Base-by-base conservation (phyloP, 2,113 vertebrate genomes). In the Cacatua alba region DNA sequence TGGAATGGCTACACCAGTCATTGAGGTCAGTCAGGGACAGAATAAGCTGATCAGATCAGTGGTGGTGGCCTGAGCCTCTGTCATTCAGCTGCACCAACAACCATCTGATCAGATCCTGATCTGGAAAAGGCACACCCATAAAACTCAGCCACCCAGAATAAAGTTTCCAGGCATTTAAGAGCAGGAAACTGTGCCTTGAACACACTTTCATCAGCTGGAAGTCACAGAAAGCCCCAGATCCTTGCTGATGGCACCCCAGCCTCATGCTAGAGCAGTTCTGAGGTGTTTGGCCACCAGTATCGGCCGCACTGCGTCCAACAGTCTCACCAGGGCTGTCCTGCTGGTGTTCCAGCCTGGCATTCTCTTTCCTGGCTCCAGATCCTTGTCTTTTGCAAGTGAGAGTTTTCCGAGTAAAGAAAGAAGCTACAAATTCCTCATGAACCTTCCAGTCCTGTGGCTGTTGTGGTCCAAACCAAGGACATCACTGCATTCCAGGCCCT, bases 11-110 rank as follows among this genome's bases (percentile, higher is more conserved):
- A 83, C n/a, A 81, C 39, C 52, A 76, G 88, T 71, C 72, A 15
- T 1, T 90, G 77, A 80, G 62, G 65, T 92, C 70, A 92, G 0
- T 23, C 49, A 37, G 62, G 81, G 69, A 51, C 80, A 65, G 69
- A 95, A 89, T 88, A 96, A 97, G 88, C 80, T 85, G 86, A 95
- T 88, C 29, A 86, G 90, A 69, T 78, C 88, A 82, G 62, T 63
- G 53, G 25, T 84, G 19, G 44, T 92, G 43, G 41, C 86, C 37
- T 92, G 63, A 92, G 63, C 63, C 53, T 88, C 65, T 87, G 48
- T 91, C 19, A 23, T n/a, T 90, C 77, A 81, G 13, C 69, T 51
- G 13, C 0, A 7, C 57, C 51, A 79, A 28, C 6, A 7, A 51
- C 28, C 3, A 0, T 72, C 68, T 17, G 39, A 63, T 77, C 46